Base-by-base conservation (phyloP, 2,113 vertebrate species). In the Austrofundulus limnaeus region DNA sequence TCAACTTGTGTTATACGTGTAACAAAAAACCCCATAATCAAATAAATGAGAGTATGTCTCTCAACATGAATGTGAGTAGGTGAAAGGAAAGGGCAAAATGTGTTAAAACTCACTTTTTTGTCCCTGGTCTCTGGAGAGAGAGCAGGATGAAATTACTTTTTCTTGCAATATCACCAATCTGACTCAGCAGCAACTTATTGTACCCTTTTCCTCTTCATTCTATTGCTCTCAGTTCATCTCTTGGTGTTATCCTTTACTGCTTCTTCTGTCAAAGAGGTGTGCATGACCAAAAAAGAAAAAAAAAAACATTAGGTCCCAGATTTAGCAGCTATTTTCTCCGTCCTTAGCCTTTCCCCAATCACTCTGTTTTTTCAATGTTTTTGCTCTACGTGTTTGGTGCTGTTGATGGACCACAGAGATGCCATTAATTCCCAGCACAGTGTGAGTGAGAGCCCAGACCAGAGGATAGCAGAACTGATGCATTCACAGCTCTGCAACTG, bases 101-200 rank as follows among this genome's bases (percentile, higher is more conserved):
- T 59, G 70, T 77, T 66, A 68, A 65, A 73, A 28, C 61, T 61
- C 46, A 25, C 56, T 72, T 50, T 68, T 65, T 69, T 58, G 43
- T 52, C 50, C 69, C 48, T 23, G 66, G 61, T 85, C 82, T 80
- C 83, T 65, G 70, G 75, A 78, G 82, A 50, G 59, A 72, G 55
- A 66, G 66, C 53, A 76, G 77, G 84, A 87, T 84, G 57, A 84
- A 88, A 86, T 85, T 83, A 84, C 80, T 62, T 80, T 56, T 66
- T 72, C 59, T 66, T 72, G 52, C 79, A 88, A 84, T 81, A 86
- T 85, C 70, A 70, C 77, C 72, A 72, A 58, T 86, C 81, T 85
- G 88, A 89, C 81, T 87, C 88, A 86, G 85, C 85, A 86, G 46
- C 70, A 72, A 60, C 74, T 75, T 84, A 84, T 84, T 89, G 79